Base-by-base conservation (phyloP, 2,888 invertebrate genomes). In the Troilus luridus region DNA sequence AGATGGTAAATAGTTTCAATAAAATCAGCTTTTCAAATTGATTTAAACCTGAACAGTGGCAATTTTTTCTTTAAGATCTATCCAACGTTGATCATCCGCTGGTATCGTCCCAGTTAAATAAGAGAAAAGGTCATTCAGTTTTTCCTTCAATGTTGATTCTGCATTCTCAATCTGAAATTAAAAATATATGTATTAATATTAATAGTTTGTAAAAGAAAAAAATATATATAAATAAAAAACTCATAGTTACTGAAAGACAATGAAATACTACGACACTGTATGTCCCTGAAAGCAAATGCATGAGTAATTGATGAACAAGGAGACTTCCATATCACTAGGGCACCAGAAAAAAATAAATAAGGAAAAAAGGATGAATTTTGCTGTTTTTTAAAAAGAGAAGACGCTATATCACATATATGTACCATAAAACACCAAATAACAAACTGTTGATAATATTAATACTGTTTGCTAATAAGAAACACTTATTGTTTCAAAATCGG, bases 121-220 rank as follows among this genome's bases (percentile, higher is more conserved):
- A 90, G 91, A 59, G 0, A 96, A 95, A 24, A 97, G 93, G 92
- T 96, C 95, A 0, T 94, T 94, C 0, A 96, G 93, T 93, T 96
- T 96, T 0, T 95, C 93, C 92, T 95, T 95, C 0, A 97, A 94
- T 93, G 95, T 95, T 92, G 97, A 97, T 92, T 96, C 96, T 0
- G 96, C 95, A 2, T 95, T 95, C 93, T 97, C 97, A 0, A 96
- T 95, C 93, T 93, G 27, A 72, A 91, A 90, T 62, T 21, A 3
- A 60, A 91, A 91, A 67, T 24, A 88, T 24, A 91, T 67, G 59
- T 11, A 85, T 88, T 21, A 62, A 62, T 21, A 62, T 12, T 14
- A 12, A 24, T 24, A 67, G 11, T n/a, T n/a, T n/a, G 19, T n/a
- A n/a, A 41, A 41, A 41, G 5, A 1, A 41, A 3, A 41, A n/a